Evolutionary conservation across 2,888 invertebrate species (phyloP).

Genomic region (Eupeodes luniger): DNA sequence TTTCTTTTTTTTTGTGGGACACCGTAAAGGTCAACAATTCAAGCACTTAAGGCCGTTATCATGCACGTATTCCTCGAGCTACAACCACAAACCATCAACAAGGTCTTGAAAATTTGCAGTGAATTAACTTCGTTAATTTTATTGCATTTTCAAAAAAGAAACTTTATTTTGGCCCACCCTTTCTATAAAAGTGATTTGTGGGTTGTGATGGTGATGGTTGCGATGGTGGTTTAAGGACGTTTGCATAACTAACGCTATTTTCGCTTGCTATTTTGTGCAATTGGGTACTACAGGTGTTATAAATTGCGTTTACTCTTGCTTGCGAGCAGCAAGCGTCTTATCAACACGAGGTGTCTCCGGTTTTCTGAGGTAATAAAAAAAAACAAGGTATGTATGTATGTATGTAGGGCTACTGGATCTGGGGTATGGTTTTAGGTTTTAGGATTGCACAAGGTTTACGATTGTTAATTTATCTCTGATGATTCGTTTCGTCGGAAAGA

Average conservation of each 20-base stretch:
- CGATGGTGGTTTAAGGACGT: neutral
- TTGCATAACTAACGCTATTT: conserved; percentile 8
- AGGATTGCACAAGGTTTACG: conserved; percentile 38
- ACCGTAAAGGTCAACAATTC: no score
- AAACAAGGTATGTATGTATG: neutral
- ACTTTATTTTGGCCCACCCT: no score
- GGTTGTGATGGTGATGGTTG: neutral
- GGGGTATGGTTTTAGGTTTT: neutral
- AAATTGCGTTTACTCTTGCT: conserved; percentile 20
- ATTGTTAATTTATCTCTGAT: conserved; percentile 22
- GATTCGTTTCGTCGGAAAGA: no score
- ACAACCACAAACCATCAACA: no score
- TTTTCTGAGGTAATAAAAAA: conserved; percentile 27
- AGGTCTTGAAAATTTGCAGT: neutral
- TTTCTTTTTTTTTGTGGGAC: no score
- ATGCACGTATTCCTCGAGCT: no score
- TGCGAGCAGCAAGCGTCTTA: neutral
- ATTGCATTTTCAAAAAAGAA: no score
- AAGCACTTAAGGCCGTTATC: no score
- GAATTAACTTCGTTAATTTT: no score
- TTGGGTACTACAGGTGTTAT: conserved; percentile 35
- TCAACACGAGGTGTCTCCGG: conserved; percentile 15
- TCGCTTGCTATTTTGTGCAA: conserved; percentile 27
- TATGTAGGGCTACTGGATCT: neutral
- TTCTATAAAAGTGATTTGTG: no score